Base-by-base conservation (phyloP, 2,113 vertebrate genomes). In the Sinocyclocheilus anophthalmus region DNA sequence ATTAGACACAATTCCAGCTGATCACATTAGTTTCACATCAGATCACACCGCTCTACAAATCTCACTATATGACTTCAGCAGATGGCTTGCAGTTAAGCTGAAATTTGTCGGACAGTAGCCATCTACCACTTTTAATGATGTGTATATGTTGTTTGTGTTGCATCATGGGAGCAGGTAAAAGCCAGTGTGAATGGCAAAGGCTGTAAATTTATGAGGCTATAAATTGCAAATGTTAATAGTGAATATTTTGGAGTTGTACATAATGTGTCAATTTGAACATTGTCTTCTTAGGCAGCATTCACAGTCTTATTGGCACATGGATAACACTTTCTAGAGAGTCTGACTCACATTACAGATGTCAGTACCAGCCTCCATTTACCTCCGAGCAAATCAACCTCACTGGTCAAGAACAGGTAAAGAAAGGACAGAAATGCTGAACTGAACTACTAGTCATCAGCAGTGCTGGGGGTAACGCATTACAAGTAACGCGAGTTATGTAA, bases 311-410 rank as follows among this genome's bases (percentile, higher is more conserved):
- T 14, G 59, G 86, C 48, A 81, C 86, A 57, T 80, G 57, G 86
- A 85, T 87, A 50, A 0, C 8, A 0, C 2, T 83, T 26, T 0
- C 1, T 6, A 18, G 5, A 9, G 4, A 5, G 5, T 3, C 0
- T n/a, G 22, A 61, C 0, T 3, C 57, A 61, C 2, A 0, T 3
- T 76, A 87, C 45, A 80, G 18, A 59, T 89, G 88, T 72, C 13
- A 81, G 4, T 89, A 89, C 63, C 45, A 86, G 14, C 88, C 88
- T 63, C 59, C 84, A 72, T 85, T 89, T 50, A 76, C 57, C 63
- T 76, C 57, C 20, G 18, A 48, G n/a, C 55, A 4, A 16, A 26
- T n/a, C 42, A 9, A 48, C 9, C 11, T 42, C 4, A 16, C 3
- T 37, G 81, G 33, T 61, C n/a, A 84, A 33, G 37, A 84, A 11